A percentile compares a stretch with the other conserved stretches of the same genome.
phyloP scores from a whole-genome alignment of 2,797 vertebrate species.

The Acanthornis magna region DNA sequence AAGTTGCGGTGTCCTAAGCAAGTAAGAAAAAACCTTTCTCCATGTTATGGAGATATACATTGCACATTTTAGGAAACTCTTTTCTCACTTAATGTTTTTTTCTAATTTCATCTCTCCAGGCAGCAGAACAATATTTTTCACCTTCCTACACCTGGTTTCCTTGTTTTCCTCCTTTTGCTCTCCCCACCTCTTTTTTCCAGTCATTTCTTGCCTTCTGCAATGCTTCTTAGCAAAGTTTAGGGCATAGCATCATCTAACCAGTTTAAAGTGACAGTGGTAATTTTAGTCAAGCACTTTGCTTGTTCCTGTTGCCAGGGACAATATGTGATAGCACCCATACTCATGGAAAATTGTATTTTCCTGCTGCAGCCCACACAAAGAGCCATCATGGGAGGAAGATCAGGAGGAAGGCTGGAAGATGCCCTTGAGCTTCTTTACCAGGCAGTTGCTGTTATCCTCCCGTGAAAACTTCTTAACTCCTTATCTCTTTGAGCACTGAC shows the following conservation, averaged over 20 bases:
- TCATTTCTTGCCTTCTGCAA: neutral
- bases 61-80: neutral
- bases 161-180: neutral
- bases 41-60: neutral
- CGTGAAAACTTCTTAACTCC: neutral
- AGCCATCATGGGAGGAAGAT: neutral
- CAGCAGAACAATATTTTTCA: neutral
- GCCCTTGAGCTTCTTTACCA: neutral
- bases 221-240: neutral
- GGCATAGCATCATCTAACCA: neutral
- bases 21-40: neutral
- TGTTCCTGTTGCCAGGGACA: neutral
- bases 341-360: neutral
- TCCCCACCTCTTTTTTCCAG: neutral
- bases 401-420: neutral
- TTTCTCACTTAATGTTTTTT: neutral
- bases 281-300: neutral
- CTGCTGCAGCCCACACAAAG: neutral
- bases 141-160: neutral
- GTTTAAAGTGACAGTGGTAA: neutral
- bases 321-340: neutral
- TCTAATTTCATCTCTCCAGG: neutral
- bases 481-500: neutral
- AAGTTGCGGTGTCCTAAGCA: neutral
- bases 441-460: neutral